Conservation (phyloP, 2,797 vertebrate genomes). For the Nyctalus aviator region DNA sequence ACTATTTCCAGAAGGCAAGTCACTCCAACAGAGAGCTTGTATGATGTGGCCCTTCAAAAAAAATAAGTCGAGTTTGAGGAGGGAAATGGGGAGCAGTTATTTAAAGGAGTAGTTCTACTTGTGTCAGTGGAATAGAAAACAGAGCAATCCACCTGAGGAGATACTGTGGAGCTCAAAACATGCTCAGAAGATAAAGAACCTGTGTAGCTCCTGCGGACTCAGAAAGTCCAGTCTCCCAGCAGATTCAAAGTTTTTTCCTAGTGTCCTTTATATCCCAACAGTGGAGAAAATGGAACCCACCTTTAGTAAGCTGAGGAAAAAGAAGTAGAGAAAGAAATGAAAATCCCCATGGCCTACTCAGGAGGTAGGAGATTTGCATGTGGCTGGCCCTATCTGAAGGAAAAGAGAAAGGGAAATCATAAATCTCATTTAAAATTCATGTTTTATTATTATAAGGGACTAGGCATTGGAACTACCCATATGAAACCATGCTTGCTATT, state of each 20-base stretch:
- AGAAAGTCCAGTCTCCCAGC: background rate
- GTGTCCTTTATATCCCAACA: background rate
- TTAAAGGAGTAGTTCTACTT: background rate
- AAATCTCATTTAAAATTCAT: background rate
- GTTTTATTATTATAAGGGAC: background rate
- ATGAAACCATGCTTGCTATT: background rate
- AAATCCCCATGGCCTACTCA: background rate
- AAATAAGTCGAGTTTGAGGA: background rate
- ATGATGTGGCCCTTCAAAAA: background rate
- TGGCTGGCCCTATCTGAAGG: background rate
- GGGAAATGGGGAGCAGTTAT: background rate
- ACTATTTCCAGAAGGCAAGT: background rate
- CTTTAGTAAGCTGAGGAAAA: background rate
- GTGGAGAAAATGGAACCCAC: background rate
- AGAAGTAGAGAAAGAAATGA: background rate
- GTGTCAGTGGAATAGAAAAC: background rate
- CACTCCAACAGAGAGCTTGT: background rate
- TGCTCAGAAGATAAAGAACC: background rate
- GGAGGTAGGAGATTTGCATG: background rate
- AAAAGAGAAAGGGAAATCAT: background rate
- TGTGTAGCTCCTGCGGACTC: background rate
- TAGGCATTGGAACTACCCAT: background rate
- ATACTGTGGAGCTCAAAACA: background rate
- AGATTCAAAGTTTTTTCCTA: background rate
- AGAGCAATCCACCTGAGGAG: background rate